Percentiles rank a stretch among this genome's conserved stretches.
These are phyloP conservation scores for Corythaeola cristata DNA, from an alignment of 2,113 vertebrate genomes.

Conservation along the genomic window DNA sequence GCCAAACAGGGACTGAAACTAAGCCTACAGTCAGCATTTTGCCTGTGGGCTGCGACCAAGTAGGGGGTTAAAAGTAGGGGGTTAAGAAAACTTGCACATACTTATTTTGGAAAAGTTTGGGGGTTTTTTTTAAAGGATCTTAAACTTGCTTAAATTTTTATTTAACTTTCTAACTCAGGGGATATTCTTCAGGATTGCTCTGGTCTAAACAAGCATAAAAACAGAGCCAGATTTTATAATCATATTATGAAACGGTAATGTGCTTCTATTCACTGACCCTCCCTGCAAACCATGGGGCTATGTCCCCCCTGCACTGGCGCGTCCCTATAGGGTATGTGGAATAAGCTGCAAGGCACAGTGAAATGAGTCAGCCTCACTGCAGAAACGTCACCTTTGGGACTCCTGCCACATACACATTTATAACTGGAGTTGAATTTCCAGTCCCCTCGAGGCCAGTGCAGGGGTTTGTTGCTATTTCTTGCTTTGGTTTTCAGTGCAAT, in stretches of 20 bases:
- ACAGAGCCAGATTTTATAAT: not conserved
- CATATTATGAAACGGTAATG: not conserved
- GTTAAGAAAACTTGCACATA: not conserved
- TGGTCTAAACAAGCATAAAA: not conserved
- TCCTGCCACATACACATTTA: not conserved
- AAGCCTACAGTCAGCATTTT: not conserved
- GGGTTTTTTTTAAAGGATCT: not conserved
- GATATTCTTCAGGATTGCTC: not conserved
- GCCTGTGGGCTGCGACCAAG: not conserved
- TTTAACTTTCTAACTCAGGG: not conserved
- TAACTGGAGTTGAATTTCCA: not conserved
- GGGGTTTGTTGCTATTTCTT: not conserved
- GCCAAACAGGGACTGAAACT: not conserved
- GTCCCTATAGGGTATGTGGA: not conserved
- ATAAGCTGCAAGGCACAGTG: not conserved
- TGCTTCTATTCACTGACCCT: not conserved
- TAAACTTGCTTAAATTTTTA: not conserved
- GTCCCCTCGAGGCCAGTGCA: rapidly evolving
- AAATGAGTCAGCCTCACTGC: not conserved
- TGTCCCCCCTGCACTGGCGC: not conserved
- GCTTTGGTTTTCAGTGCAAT: not conserved
- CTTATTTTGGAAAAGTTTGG: not conserved
- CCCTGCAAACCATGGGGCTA: not conserved
- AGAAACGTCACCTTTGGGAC: not conserved
- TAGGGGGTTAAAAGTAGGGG: not conserved